Base-by-base conservation (phyloP, 2,797 vertebrate genomes). In the Phyllotis vaccarum region DNA sequence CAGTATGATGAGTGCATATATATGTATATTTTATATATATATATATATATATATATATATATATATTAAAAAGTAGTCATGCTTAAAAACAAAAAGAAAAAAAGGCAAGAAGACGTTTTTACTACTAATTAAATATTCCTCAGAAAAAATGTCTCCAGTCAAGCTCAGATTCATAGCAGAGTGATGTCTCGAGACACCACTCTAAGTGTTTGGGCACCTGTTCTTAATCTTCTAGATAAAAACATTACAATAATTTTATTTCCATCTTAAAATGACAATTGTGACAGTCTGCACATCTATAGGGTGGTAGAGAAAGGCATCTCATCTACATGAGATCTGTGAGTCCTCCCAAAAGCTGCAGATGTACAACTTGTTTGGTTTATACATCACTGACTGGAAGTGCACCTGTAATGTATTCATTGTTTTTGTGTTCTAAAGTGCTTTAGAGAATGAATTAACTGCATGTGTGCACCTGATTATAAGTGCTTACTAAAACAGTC, bases 181-280 rank as follows among this genome's bases (percentile, higher is more conserved):
- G 27, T 56, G 27, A 27, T 6, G 12, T 21, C 49, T 86, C 34
- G 19, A 94, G 34, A 34, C 8, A 86, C 74, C 43, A 7, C 91
- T 95, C 19, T 52, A 66, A 95, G 34, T 90, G 5, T 91, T 90
- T 86, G 90, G 93, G 80, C 43, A 93, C 95, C 93, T 94, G 86
- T 90, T 76, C n/a, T 82, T 14, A 76, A 95, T 68, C 19, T 66
- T 92, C 62, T 22, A 12, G 27, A 12, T 14, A 40, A 90, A 78
- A 60, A 80, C 54, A 83, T 52, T 2, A 64, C 37, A 9, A 3
- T 60, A 16, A 78, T 96, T 90, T 92, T 91, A 56, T 78, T 93
- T 89, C 66, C 49, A 86, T 94, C 37, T 95, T 93, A 43, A 89
- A 92, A 94, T 78, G 70, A 89, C 29, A 91, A 81, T 75, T 89